Percentiles rank a stretch among this genome's conserved stretches.
These are phyloP conservation scores for Aplidium turbinatum DNA, from an alignment of 23 tunicate genomes.

Conservation along the genomic window DNA sequence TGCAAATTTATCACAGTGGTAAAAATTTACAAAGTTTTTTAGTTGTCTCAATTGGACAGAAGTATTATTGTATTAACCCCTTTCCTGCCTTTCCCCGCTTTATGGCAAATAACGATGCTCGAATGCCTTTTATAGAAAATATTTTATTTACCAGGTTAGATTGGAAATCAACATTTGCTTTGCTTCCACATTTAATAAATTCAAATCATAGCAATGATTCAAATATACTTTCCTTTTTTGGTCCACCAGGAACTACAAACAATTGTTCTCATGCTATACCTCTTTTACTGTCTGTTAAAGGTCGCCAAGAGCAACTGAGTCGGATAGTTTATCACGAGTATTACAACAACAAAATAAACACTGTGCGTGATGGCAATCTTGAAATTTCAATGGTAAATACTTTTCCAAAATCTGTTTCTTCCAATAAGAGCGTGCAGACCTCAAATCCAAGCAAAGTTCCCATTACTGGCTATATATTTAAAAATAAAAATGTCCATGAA, in stretches of 20 bases:
- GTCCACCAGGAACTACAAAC: not conserved
- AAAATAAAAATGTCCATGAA: no score
- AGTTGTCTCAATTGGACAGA: conserved; percentile 1
- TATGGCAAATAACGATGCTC: not conserved
- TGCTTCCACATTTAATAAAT: not conserved
- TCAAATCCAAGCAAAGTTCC: no score
- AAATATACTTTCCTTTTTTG: conserved; percentile 3
- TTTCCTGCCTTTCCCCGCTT: not conserved
- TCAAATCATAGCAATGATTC: not conserved
- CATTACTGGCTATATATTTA: conserved; percentile 3
- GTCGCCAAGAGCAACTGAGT: not conserved
- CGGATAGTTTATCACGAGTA: not conserved
- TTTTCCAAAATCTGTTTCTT: no score
- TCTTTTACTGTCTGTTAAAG: conserved; percentile 10
- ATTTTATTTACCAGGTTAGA: conserved; percentile 7
- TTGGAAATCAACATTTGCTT: not conserved
- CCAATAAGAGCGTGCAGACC: no score
- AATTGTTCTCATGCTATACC: not conserved
- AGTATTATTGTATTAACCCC: conserved; percentile 13
- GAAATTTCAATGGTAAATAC: no score
- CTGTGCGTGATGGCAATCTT: no score
- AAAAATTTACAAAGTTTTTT: no score
- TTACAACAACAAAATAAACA: not conserved
- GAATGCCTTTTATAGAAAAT: not conserved
- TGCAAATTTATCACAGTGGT: no score